Evolutionary conservation across 2,888 invertebrate species (phyloP).

Genomic region (Strigamia transsilvanica): DNA sequence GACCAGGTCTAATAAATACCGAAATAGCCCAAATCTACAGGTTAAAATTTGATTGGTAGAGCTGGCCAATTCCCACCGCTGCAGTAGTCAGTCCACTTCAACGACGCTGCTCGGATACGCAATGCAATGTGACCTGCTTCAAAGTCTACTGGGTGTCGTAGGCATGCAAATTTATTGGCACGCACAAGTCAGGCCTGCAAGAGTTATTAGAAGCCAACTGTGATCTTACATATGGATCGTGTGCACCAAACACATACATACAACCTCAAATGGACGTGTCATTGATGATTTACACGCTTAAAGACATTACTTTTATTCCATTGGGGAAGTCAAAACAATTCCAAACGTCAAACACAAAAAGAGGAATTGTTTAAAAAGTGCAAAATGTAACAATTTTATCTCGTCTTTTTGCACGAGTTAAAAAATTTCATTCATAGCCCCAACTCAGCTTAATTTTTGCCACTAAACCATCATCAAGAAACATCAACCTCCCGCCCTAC

Average conservation of each 20-base stretch:
- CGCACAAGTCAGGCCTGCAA: slow-evolving; percentile 24
- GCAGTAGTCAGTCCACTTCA: slow-evolving; percentile 27
- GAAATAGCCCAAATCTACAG: background rate
- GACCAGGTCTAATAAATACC: background rate
- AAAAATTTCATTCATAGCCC: background rate
- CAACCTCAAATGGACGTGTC: slow-evolving; percentile 33
- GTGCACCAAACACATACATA: slow-evolving; percentile 30
- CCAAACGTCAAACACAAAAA: background rate
- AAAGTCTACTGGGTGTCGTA: slow-evolving; percentile 39
- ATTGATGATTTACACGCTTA: slow-evolving; percentile 38
- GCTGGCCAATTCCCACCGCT: slow-evolving; percentile 8
- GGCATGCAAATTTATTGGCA: slow-evolving; percentile 39
- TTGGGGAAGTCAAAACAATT: slow-evolving; percentile 4
- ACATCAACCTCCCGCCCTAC: background rate
- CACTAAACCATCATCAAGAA: slow-evolving; percentile 22
- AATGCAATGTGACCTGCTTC: slow-evolving; percentile 39
- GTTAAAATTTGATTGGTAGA: background rate
- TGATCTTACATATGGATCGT: slow-evolving; percentile 44
- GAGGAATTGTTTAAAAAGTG: background rate
- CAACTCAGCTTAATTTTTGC: slow-evolving; percentile 6
- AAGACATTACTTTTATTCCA: slow-evolving; percentile 19
- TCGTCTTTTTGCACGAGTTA: background rate
- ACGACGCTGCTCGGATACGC: background rate
- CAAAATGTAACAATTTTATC: background rate
- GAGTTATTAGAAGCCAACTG: slow-evolving; percentile 41